Conservation (phyloP, 2,888 invertebrate species). For the Meteorus cinctellus region DNA sequence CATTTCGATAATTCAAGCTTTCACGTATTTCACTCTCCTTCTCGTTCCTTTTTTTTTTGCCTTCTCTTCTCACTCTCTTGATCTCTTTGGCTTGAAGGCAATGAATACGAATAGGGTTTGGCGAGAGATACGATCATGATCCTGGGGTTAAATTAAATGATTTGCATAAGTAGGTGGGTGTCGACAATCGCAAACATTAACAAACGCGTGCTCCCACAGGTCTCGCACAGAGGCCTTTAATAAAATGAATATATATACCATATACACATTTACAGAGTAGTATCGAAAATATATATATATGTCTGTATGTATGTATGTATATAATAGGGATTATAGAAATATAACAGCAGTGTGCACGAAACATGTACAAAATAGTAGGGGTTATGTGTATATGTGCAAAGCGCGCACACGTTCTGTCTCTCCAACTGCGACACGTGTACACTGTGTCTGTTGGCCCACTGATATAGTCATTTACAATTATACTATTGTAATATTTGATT, state of each 20-base stretch:
- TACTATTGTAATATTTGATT: constrained; percentile 41
- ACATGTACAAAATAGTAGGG: constrained; percentile 37
- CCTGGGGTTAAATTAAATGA: constrained; percentile 73
- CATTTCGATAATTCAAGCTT: constrained; percentile 7
- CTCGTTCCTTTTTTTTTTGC: background rate
- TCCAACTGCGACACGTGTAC: constrained; percentile 61
- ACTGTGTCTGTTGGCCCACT: constrained; percentile 62
- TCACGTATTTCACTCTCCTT: background rate
- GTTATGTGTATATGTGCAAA: constrained; percentile 13
- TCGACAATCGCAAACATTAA: constrained; percentile 74
- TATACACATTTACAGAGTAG: constrained; percentile 14
- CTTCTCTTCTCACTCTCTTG: background rate
- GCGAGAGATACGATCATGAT: constrained; percentile 70
- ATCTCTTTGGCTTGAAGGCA: constrained; percentile 56
- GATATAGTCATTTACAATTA: constrained; percentile 70
- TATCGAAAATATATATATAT: constrained; percentile 60
- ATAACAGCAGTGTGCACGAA: constrained; percentile 53
- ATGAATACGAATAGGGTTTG: constrained; percentile 73
- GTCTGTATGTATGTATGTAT: constrained; percentile 56
- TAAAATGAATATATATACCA: constrained; percentile 2
- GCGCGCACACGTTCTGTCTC: constrained; percentile 8
- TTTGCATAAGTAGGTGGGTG: constrained; percentile 74
- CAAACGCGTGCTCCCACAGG: constrained; percentile 68
- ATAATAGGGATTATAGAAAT: constrained; percentile 71
- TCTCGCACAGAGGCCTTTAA: constrained; percentile 39